Evolutionary conservation across 2,113 vertebrate species (phyloP), one percentile per base, ranked within the genome.

Genomic region (Sinocyclocheilus maitianheensis): DNA sequence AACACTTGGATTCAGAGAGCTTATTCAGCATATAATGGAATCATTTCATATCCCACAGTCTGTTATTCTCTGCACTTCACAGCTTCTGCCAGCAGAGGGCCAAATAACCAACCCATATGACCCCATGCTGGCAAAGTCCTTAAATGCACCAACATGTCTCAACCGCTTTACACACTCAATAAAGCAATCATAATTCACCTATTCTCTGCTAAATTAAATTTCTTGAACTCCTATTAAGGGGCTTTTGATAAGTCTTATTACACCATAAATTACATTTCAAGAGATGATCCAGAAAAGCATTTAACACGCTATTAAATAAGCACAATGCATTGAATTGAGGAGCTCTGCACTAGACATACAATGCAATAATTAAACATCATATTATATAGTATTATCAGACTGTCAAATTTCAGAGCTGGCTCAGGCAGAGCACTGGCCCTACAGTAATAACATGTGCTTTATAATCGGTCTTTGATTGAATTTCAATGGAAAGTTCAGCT

Each of bases 111-210:
- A 72, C 69, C 24, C 0, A 7, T 11, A 10, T 43, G 65, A 83
- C 65, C 81, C 26, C 46, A 83, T 3, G 1, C 24, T 83, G 24
- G 26, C 63, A 48, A 48, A 82, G 14, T 30, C 9, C 75, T 58
- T 62, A 2, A 6, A 86, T 87, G 91, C 90, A 5, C n/a, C 14
- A 65, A 86, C 58, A 1, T 82, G 71, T 82, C 74, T 93, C 91
- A 90, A 91, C 87, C 89, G 93, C 88, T 89, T 93, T 91, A 92
- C 90, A 93, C 91, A 93, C 90, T 92, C 92, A 92, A 93, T 93
- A 92, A 94, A 93, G 89, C 93, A 93, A 93, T 91, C 91, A 86
- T 91, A 90, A 91, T 90, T 90, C 89, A 93, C 94, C 91, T 76
- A 48, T 93, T 92, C 89, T 91, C 91, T 90, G 90, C 90, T 89